Conservation (phyloP, 35 echinoderm and acorn worm genomes). For the Acanthaster planci region DNA sequence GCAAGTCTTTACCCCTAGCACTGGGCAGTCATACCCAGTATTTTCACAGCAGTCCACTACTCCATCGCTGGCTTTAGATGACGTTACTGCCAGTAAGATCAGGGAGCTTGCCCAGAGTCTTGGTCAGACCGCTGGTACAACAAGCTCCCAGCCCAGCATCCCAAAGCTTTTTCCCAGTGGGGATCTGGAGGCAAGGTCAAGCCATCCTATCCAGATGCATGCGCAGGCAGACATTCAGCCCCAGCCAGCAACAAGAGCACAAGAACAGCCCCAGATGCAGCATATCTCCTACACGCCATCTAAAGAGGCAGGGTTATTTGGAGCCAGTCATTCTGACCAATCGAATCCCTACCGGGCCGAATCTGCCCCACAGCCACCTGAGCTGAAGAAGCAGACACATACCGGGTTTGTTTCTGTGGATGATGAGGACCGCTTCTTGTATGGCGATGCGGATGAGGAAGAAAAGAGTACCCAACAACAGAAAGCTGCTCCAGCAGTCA, state of each 20-base stretch:
- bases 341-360: background rate
- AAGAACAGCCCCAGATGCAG: no score
- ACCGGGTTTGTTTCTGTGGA: slow-evolving; percentile 31
- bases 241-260: no score
- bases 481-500: background rate
- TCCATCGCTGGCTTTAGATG: background rate
- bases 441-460: slow-evolving; percentile 22
- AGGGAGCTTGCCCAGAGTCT: background rate
- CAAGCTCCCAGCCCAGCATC: background rate
- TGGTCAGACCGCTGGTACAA: background rate
- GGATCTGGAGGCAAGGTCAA: background rate
- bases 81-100: background rate
- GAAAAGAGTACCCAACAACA: background rate
- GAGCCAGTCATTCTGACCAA: no score
- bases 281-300: no score
- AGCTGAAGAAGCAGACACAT: background rate
- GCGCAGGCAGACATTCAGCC: no score
- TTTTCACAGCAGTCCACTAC: background rate
- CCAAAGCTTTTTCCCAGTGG: background rate
- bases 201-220: background rate
- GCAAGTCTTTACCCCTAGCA: background rate
- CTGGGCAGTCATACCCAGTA: background rate
- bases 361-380: background rate
- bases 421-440: slow-evolving; percentile 39
- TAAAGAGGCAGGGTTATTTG: no score